phyloP scores from a whole-genome alignment of 1,140 invertebrate genomes.

The Eriocheir sinensis region DNA sequence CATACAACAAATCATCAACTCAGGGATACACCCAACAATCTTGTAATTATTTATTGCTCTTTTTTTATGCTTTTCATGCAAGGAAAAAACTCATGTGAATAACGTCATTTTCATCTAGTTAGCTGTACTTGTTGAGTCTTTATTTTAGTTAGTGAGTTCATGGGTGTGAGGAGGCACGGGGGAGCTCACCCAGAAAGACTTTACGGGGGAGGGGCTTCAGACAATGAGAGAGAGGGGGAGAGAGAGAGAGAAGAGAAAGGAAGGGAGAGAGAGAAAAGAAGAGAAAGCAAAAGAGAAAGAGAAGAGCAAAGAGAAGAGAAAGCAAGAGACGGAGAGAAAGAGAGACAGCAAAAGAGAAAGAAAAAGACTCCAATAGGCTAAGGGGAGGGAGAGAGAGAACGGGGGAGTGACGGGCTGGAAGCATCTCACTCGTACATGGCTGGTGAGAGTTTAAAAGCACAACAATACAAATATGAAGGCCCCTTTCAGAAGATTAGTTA shows the following conservation, averaged over 20 bases:
- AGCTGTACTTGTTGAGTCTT: not conserved
- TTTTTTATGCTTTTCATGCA: not conserved
- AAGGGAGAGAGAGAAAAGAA: slow-evolving; percentile 9
- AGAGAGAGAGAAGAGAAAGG: not conserved
- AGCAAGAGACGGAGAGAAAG: slow-evolving; percentile 34
- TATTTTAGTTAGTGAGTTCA: not conserved
- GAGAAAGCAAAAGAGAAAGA: not conserved
- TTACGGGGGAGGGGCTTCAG: not conserved
- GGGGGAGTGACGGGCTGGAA: slow-evolving; percentile 14
- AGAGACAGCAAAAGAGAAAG: not conserved
- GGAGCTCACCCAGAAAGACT: not conserved
- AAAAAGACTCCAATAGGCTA: not conserved
- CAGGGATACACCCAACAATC: no score
- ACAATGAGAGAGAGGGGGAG: slow-evolving; percentile 10
- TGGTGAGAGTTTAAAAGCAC: slow-evolving; percentile 65
- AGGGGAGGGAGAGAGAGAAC: not conserved
- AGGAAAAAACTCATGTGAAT: not conserved
- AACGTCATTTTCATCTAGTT: not conserved
- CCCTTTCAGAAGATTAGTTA: slow-evolving; percentile 75
- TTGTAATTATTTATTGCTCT: no score
- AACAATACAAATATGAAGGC: slow-evolving; percentile 76
- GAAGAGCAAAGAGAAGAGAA: not conserved
- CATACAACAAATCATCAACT: no score
- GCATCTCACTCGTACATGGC: slow-evolving; percentile 34
- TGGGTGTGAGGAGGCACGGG: not conserved